Evolutionary conservation across 2,888 invertebrate species (phyloP).

Genomic region (Halictus quadricinctus): DNA sequence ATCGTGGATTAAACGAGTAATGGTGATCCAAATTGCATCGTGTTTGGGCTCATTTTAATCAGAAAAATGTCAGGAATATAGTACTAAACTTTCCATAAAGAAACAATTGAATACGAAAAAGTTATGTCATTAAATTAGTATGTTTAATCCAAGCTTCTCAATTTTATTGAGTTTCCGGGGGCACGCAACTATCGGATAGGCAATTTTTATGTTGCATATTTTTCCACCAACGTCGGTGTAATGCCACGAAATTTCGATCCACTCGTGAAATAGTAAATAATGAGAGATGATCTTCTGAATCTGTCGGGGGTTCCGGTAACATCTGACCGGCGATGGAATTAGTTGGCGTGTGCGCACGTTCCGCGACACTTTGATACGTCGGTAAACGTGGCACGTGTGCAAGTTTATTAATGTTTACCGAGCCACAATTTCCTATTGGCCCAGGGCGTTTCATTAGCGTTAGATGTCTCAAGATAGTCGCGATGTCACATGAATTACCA

Average conservation of each 20-base stretch:
- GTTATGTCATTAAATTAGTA: too few species aligned
- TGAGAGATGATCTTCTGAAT: not conserved
- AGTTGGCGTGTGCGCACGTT: slow-evolving; percentile 24
- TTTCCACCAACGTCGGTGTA: not conserved
- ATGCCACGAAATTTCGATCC: too few species aligned
- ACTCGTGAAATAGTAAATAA: not conserved
- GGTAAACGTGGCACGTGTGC: slow-evolving; percentile 27
- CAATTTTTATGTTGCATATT: too few species aligned
- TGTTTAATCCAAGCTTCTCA: too few species aligned
- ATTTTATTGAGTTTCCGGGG: too few species aligned
- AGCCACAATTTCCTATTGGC: slow-evolving; percentile 67
- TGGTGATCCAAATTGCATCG: too few species aligned
- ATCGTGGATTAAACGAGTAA: too few species aligned
- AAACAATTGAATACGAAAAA: too few species aligned
- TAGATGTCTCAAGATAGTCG: slow-evolving; percentile 59
- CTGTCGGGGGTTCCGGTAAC: not conserved
- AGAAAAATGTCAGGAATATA: too few species aligned
- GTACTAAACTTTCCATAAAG: too few species aligned
- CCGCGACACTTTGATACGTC: slow-evolving; percentile 18
- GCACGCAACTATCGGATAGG: too few species aligned
- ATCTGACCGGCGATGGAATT: slow-evolving; percentile 36
- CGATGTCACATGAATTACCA: slow-evolving; percentile 30
- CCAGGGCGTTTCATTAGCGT: slow-evolving; percentile 66
- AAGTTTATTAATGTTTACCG: slow-evolving; percentile 67
- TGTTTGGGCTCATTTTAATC: too few species aligned